phyloP scores from a whole-genome alignment of 2,113 vertebrate species.

The Sinosuthora webbiana region DNA sequence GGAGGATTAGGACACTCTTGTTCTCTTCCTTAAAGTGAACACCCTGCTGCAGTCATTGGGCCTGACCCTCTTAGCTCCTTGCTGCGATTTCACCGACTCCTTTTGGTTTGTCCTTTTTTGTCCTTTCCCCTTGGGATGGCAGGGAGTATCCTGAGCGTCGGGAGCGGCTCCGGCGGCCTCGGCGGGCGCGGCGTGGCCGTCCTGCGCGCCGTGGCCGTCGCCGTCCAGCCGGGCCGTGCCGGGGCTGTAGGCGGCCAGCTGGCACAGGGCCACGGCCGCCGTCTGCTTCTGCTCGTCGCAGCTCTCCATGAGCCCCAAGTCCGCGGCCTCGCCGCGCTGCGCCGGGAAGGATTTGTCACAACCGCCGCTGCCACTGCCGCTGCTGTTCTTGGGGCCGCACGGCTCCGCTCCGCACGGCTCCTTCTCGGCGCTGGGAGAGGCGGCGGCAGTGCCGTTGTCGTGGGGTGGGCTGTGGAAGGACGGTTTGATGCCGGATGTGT shows the following conservation, averaged over 20 bases:
- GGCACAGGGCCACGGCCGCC: conserved; percentile 92
- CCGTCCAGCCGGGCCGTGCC: not conserved
- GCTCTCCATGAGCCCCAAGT: conserved; percentile 70
- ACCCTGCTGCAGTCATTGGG: conserved; percentile 68
- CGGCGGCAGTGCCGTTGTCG: not conserved
- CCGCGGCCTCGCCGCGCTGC: not conserved
- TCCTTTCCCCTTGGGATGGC: conserved; percentile 62
- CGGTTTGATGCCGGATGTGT: not conserved
- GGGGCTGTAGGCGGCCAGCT: conserved; percentile 84
- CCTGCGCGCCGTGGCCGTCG: conserved; percentile 23
- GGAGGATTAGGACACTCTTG: conserved; percentile 73
- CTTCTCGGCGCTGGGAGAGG: not conserved
- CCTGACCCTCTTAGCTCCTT: conserved; percentile 75
- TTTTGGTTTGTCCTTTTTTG: conserved; percentile 79
- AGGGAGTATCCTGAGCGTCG: not conserved
- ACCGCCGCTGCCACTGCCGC: accelerated
- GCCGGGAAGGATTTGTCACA: not conserved
- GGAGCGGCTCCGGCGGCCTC: not conserved
- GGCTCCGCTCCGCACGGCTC: not conserved
- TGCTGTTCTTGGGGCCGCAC: not conserved
- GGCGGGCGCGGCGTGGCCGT: not conserved
- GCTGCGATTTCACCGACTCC: conserved; percentile 68
- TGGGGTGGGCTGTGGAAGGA: not conserved
- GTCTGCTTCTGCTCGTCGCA: conserved; percentile 90
- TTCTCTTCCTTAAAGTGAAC: conserved; percentile 81